Conservation (phyloP, 2,113 vertebrate genomes). For the Bujurquina vittata region DNA sequence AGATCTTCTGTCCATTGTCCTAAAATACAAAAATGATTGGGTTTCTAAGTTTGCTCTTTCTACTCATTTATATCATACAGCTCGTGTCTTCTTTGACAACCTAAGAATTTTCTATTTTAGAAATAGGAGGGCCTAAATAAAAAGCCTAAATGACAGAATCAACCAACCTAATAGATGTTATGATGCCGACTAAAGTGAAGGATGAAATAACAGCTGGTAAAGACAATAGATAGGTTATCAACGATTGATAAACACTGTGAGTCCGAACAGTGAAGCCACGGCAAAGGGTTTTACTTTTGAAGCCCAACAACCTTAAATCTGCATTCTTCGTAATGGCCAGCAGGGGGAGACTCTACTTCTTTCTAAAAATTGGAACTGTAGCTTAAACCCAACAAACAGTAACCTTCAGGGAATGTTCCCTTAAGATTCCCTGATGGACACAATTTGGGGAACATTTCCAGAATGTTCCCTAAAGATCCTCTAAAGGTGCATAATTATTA, state of each 20-base stretch:
- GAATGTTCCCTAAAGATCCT: accelerated
- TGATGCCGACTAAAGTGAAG: too few relatives aligned
- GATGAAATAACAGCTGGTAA: too few relatives aligned
- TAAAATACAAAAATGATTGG: not conserved
- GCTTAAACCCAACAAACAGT: not conserved
- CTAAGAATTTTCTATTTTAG: not conserved
- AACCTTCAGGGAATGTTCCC: not conserved
- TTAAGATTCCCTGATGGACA: not conserved
- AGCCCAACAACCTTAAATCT: not conserved
- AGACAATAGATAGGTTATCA: not conserved
- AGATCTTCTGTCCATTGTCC: not conserved
- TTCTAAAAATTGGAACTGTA: accelerated
- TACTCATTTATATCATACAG: not conserved
- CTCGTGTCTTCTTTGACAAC: not conserved
- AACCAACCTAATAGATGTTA: not conserved
- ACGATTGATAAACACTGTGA: not conserved
- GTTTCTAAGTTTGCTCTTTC: not conserved
- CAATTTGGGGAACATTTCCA: not conserved
- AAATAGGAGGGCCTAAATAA: not conserved
- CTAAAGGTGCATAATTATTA: not conserved
- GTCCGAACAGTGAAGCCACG: not conserved
- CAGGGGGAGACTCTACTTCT: not conserved
- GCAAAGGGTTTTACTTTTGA: not conserved
- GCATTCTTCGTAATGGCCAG: not conserved
- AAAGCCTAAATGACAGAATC: not conserved